Base-by-base conservation (phyloP, 2,113 vertebrate species). In the Daphoenositta chrysoptera region DNA sequence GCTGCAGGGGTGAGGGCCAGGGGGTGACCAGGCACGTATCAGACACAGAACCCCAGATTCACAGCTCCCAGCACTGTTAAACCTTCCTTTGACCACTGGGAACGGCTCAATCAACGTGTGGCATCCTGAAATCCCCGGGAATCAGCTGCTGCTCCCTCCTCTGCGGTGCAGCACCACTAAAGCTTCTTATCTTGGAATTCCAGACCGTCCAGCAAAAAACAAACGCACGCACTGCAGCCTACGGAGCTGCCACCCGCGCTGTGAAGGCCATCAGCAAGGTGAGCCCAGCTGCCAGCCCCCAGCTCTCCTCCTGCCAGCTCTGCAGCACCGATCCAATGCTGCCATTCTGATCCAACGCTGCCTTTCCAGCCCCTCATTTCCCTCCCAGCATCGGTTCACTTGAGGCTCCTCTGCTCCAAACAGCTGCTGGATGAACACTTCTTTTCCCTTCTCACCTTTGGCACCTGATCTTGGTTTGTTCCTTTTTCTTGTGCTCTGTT, bases 191-290 rank as follows among this genome's bases (percentile, higher is more conserved):
- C 92, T 83, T 94, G 77, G 17, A 7, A 26, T 97, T 93, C 42
- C 94, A 99, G 99, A 99, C 99, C 0, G 98, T 99, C 78, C 99
- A 99, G 88, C 99, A 99, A 82, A 99, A 99, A 98, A 98, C 98
- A 5, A 96, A 96, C 33, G 42, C 95, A 5, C 83, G 92, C 75
- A 97, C 96, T 0, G 96, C 98, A 0, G 98, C 98, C 5, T 99
- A 98, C 33, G 98, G 97, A 85, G 98, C 98, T 31, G 98, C 99
- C n/a, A 97, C 97, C 35, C 98, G 97, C 11, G 98, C 99, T 0
- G 95, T 99, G 83, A 98, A 99, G 23, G 98, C 99, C 95, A 99
- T 99, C 95, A 99, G 99, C 97, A 99, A 99, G 99, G 99, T 99
- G 97, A 78, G 51, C 13, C 28, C 11, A 0, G 63, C 84, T 23